Conservation (phyloP, 1,140 invertebrate species). For the Galendromus occidentalis region DNA sequence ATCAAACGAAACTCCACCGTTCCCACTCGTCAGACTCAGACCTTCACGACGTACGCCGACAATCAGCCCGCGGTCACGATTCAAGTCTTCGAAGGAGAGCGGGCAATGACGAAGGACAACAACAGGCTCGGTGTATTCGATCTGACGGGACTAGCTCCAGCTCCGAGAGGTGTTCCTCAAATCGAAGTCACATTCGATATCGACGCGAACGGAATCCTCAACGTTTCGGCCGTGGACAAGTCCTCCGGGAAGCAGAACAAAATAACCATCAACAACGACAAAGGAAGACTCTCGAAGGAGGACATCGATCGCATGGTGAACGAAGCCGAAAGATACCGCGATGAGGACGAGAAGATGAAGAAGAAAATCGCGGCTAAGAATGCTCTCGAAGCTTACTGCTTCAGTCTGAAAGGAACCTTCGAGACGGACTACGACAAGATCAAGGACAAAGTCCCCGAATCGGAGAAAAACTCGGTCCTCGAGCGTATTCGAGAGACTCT, state of each 20-base stretch:
- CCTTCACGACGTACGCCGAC: conserved; percentile 85
- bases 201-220: conserved; percentile 32
- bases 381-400: conserved; percentile 36
- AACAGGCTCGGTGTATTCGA: conserved; percentile 37
- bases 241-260: conserved; percentile 84
- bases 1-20: conserved; percentile 92
- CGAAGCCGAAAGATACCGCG: conserved; percentile 72
- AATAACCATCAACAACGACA: conserved; percentile 35
- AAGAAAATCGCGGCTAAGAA: conserved; percentile 47
- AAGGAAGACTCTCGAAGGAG: conserved; percentile 29
- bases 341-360: conserved; percentile 71
- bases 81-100: conserved; percentile 40
- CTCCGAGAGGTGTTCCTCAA: conserved; percentile 37
- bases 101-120: conserved; percentile 39
- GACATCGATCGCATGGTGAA: conserved; percentile 33
- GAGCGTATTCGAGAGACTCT: conserved; percentile 85
- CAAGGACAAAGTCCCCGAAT: conserved; percentile 46
- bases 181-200: conserved; percentile 39
- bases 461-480: conserved; percentile 61
- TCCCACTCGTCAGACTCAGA: conserved; percentile 83
- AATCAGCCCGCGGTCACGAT: conserved; percentile 83
- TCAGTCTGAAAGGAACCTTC: conserved; percentile 50
- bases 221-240: conserved; percentile 33
- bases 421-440: conserved; percentile 36
- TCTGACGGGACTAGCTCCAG: conserved; percentile 36